phyloP scores from a whole-genome alignment of 2,113 vertebrate genomes.

The Ailurus styani region DNA sequence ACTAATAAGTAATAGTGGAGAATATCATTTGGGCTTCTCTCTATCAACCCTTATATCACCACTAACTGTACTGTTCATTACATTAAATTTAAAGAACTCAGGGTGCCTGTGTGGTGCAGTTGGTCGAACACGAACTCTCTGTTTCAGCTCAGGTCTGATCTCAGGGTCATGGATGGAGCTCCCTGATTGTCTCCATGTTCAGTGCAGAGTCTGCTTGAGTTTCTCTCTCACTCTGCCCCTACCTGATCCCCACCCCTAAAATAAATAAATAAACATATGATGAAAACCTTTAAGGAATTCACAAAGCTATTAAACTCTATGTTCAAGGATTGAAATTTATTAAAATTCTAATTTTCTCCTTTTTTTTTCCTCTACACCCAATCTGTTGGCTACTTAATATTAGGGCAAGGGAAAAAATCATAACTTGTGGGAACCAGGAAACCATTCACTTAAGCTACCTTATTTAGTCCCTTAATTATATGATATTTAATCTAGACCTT shows the following conservation, averaged over 20 bases:
- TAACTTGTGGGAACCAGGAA: slow-evolving; percentile 9
- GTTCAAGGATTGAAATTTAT: background rate
- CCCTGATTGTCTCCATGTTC: too few species aligned
- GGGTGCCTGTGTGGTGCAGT: background rate
- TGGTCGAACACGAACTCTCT: background rate
- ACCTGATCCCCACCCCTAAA: background rate
- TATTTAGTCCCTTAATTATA: slow-evolving; percentile 27
- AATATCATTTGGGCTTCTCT: background rate
- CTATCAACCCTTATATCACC: background rate
- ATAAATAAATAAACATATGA: background rate
- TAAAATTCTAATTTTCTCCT: background rate
- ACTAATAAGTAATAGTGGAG: background rate
- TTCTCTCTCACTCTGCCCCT: background rate
- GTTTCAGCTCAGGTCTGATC: background rate
- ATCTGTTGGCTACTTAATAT: background rate
- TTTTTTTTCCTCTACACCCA: background rate
- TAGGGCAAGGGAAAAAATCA: background rate
- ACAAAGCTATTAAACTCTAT: background rate
- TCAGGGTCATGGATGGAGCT: background rate
- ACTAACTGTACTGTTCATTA: background rate
- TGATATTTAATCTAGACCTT: slow-evolving; percentile 33
- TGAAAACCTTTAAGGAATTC: background rate
- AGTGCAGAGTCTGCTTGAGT: background rate
- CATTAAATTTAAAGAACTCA: slow-evolving; percentile 3
- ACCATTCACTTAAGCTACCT: background rate